A percentile compares a stretch with the other conserved stretches of the same genome.
Evolutionary conservation across 2,888 invertebrate genomes (phyloP).

Genomic region (Chaitophorus viminalis): DNA sequence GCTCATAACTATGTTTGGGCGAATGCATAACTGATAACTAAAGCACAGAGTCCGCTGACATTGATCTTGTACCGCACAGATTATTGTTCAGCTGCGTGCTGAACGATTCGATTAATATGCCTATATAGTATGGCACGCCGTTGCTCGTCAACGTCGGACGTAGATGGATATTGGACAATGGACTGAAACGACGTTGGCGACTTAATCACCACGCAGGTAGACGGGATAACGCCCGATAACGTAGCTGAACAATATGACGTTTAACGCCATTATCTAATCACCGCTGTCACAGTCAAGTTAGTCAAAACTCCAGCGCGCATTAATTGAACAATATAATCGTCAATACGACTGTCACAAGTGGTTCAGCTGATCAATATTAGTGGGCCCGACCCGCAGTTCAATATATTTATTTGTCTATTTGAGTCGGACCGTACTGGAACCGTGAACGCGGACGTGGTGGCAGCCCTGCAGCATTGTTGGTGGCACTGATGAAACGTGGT

Average conservation of each 20-base stretch:
- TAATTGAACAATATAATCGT: background rate
- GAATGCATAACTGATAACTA: background rate
- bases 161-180: no score
- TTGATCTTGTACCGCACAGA: background rate
- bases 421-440: no score
- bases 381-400: background rate
- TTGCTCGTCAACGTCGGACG: no score
- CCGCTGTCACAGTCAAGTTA: no score
- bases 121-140: no score
- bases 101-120: background rate
- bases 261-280: background rate
- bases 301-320: background rate
- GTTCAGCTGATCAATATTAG: background rate
- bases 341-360: background rate
- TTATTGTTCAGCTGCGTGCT: background rate
- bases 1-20: background rate
- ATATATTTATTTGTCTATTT: no score
- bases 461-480: background rate
- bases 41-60: background rate
- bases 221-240: background rate
- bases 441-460: background rate
- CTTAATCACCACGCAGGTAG: background rate
- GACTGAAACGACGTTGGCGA: background rate
- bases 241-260: background rate
- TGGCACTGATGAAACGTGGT: background rate